Base-by-base conservation (phyloP, 2,888 invertebrate species). In the Apotomis capreana region DNA sequence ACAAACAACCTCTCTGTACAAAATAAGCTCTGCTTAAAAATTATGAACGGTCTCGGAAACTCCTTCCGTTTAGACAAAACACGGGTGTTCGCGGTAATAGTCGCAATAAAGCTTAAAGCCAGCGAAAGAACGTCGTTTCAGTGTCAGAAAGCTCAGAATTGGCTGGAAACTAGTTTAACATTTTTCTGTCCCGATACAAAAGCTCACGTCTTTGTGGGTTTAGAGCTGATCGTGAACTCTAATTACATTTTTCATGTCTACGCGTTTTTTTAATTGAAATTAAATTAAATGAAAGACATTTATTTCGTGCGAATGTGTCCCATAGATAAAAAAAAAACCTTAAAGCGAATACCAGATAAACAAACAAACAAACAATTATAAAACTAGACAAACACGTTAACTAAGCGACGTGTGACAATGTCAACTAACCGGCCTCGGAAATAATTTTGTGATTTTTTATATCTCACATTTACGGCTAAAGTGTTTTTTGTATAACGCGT, bases 151-250 rank as follows among this genome's bases (percentile, higher is more conserved):
- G 40, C 51, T 69, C 51, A 15, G 26, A 58, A 58, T 49, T 44
- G 61, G 68, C 61, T 40, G 44, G 44, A 54, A 69, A 69, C 57
- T 51, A 63, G 63, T 69, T 58, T 51, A 69, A 63, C 58, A 69
- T 44, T 69, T 63, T 69, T 58, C 63, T 49, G 51, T 40, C 15
- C 36, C 26, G 69, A 51, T 69, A 69, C 49, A 69, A 58, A 69
- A 15, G 46, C 55, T 61, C 55, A n/a, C 55, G 55, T 55, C 13
- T 12, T 55, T 6, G 58, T 51, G 59, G 15, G 9, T 69, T 46
- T 26, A 55, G 55, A 69, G 9, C 55, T 62, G 6, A 9, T 9
- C 60, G n/a, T 46, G 46, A 46, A 60, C 60, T 26, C 5, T 40
- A 59, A 60, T 57, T 57, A 26, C 8, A 6, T 40, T 40, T 40